Evolutionary conservation across 1,140 invertebrate genomes (phyloP).

Genomic region (Schlechtendalia chinensis): DNA sequence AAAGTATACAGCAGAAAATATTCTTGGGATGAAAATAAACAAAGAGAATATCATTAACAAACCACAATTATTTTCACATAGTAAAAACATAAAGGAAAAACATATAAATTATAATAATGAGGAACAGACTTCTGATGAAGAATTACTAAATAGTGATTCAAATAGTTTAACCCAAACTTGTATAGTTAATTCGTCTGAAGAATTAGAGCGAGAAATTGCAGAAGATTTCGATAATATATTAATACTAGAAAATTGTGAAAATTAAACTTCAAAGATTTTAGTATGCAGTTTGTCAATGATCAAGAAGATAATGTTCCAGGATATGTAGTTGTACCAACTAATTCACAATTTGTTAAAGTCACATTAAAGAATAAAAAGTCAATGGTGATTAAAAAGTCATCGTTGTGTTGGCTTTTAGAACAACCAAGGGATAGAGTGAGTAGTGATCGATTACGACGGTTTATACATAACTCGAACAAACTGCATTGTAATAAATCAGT

Average conservation of each 20-base stretch:
- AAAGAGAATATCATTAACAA: neutral
- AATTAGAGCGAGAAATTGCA: no score
- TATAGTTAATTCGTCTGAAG: no score
- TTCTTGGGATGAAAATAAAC: neutral
- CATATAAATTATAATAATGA: neutral
- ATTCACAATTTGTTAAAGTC: neutral
- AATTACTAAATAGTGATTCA: neutral
- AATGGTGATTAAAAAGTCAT: neutral
- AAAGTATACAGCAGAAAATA: neutral
- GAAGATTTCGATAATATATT: neutral
- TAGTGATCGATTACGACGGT: neutral
- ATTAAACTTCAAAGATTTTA: neutral
- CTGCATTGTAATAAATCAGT: no score
- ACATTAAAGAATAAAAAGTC: neutral
- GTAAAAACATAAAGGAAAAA: no score
- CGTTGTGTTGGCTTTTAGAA: neutral
- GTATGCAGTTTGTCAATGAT: neutral
- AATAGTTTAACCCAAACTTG: neutral
- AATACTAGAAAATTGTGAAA: neutral
- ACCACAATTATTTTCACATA: constrained; percentile 11
- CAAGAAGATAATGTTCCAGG: neutral
- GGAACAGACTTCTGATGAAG: neutral
- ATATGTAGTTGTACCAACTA: no score
- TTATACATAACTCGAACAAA: neutral
- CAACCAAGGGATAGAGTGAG: neutral